Conservation (phyloP, 2,888 invertebrate species). For the Lasioglossum oenotherae region DNA sequence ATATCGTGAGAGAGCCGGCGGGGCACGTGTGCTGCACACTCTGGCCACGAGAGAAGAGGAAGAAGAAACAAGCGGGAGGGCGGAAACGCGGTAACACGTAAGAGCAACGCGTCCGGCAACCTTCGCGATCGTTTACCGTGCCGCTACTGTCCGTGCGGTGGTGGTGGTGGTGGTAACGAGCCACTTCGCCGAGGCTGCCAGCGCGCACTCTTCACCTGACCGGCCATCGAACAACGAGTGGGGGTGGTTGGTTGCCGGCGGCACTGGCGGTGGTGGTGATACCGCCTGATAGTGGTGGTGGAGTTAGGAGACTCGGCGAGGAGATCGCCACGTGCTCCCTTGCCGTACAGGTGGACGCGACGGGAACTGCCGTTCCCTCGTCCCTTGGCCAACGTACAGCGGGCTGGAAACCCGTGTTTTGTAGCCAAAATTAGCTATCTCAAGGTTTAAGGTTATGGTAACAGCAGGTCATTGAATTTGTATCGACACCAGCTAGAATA, state of each 20-base stretch:
- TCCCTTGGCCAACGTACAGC: background rate
- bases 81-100: conserved; percentile 27
- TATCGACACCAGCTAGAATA: no score
- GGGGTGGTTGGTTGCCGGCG: conserved; percentile 41
- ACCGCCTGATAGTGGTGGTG: conserved; percentile 21
- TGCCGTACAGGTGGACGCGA: conserved; percentile 45
- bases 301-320: conserved; percentile 43
- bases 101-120: conserved; percentile 27
- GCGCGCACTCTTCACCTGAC: conserved; percentile 52
- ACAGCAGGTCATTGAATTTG: no score
- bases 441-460: no score
- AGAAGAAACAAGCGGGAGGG: background rate
- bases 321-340: conserved; percentile 54
- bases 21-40: conserved; percentile 30
- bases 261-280: conserved; percentile 36
- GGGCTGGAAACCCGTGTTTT: no score
- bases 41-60: background rate
- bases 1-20: conserved; percentile 19
- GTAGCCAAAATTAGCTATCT: no score
- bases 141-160: conserved; percentile 45
- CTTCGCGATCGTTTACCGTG: conserved; percentile 45
- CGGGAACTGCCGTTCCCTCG: background rate
- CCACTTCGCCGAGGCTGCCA: conserved; percentile 35
- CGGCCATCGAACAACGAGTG: conserved; percentile 60
- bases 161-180: conserved; percentile 39